Evolutionary conservation across 2,888 invertebrate species (phyloP).

Genomic region (Apantesis nais): DNA sequence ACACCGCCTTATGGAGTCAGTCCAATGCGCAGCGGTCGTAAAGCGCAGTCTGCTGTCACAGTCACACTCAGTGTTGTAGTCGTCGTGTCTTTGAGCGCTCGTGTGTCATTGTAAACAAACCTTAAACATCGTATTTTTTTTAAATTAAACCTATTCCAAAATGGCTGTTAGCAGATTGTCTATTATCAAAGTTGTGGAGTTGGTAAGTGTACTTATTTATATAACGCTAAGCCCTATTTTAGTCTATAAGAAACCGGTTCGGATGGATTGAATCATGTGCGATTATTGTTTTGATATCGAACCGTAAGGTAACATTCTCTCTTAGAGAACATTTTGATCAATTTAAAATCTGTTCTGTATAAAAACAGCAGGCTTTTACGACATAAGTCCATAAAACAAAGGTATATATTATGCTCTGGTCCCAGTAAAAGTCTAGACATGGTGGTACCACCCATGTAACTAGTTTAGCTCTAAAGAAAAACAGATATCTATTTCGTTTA

Average conservation of each 20-base stretch:
- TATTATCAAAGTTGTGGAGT: constrained; percentile 88
- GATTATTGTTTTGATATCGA: not conserved
- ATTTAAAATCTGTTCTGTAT: not conserved
- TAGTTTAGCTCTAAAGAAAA: no score
- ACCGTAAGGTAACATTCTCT: not conserved
- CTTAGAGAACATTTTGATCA: not conserved
- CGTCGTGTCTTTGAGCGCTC: constrained; percentile 51
- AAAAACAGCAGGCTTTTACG: not conserved
- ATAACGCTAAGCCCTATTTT: not conserved
- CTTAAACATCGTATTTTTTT: constrained; percentile 41
- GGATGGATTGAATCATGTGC: not conserved
- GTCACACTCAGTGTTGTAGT: constrained; percentile 62
- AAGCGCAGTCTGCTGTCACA: constrained; percentile 1
- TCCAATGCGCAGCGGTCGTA: not conserved
- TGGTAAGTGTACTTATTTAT: constrained; percentile 78
- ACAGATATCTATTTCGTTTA: no score
- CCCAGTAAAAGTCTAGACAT: not conserved
- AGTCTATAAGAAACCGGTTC: not conserved
- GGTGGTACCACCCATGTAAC: not conserved
- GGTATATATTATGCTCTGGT: no score
- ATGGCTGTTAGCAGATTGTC: constrained; percentile 86
- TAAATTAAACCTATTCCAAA: constrained; percentile 52
- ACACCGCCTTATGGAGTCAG: constrained; percentile 9
- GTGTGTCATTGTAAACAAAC: constrained; percentile 60
- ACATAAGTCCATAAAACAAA: not conserved